Evolutionary conservation across 2,797 vertebrate genomes (phyloP).

Genomic region (Danionella dracula): DNA sequence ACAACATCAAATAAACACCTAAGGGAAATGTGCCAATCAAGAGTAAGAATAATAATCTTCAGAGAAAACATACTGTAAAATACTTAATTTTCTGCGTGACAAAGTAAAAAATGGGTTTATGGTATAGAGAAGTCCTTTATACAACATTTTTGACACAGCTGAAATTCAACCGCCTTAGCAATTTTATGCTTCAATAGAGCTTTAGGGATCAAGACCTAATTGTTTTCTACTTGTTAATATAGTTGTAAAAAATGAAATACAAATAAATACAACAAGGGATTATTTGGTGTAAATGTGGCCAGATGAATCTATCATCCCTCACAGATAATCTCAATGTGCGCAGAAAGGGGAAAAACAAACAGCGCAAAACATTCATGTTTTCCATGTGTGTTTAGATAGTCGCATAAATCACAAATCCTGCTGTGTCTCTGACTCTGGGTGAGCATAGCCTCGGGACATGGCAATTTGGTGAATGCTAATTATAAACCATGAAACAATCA

Average conservation of each 20-base stretch:
- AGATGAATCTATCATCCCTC: slow-evolving; percentile 1
- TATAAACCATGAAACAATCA: slow-evolving; percentile 40
- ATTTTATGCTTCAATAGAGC: neutral
- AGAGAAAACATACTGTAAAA: slow-evolving; percentile 47
- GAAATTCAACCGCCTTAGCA: too few relatives aligned
- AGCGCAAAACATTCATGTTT: slow-evolving; percentile 21
- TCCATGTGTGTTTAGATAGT: slow-evolving; percentile 13
- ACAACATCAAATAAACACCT: neutral
- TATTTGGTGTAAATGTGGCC: slow-evolving; percentile 15
- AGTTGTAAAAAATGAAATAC: neutral
- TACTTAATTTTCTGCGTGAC: slow-evolving; percentile 23
- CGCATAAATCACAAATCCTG: slow-evolving; percentile 9
- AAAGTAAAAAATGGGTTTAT: too few relatives aligned
- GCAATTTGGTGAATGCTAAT: slow-evolving; percentile 38
- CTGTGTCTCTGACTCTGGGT: neutral
- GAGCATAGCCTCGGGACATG: slow-evolving; percentile 13
- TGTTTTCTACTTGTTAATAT: neutral
- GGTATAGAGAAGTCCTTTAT: too few relatives aligned
- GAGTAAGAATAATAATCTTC: too few relatives aligned
- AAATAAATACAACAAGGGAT: neutral
- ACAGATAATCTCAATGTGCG: slow-evolving; percentile 9
- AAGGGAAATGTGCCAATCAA: too few relatives aligned
- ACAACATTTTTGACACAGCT: too few relatives aligned
- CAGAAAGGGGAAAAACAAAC: neutral
- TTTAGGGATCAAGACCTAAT: neutral